Percentiles rank a stretch among this genome's conserved stretches.
Evolutionary conservation across 2,888 invertebrate species (phyloP).

Genomic region (Herminia tarsipennalis): DNA sequence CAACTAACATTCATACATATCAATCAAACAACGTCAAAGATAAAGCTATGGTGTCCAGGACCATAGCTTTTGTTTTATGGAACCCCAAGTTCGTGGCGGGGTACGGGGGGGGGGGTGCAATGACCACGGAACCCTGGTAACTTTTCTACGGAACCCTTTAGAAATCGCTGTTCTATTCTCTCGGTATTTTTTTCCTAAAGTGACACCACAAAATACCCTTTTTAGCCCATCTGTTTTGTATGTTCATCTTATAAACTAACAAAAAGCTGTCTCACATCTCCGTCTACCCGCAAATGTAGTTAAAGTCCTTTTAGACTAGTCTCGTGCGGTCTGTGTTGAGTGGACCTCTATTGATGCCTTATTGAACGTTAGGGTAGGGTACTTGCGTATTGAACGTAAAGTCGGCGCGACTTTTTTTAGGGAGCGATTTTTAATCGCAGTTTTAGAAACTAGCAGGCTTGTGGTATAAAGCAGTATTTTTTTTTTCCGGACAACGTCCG

Average conservation of each 20-base stretch:
- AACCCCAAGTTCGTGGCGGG: too few species aligned
- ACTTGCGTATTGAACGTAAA: neutral
- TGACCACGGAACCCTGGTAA: too few species aligned
- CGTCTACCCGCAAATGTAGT: slow-evolving; percentile 40
- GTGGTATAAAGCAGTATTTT: too few species aligned
- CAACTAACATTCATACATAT: too few species aligned
- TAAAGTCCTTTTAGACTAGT: slow-evolving; percentile 38
- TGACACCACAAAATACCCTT: neutral
- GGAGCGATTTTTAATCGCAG: too few species aligned
- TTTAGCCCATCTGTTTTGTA: neutral
- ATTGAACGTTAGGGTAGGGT: slow-evolving; percentile 24
- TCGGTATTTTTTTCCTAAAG: neutral
- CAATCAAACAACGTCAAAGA: too few species aligned
- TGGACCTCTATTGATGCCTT: slow-evolving; percentile 43
- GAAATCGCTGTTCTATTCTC: neutral
- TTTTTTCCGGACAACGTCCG: too few species aligned
- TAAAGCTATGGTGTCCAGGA: too few species aligned
- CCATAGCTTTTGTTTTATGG: too few species aligned
- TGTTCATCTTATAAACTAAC: slow-evolving; percentile 6
- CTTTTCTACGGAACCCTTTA: too few species aligned
- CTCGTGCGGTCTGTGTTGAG: slow-evolving; percentile 34
- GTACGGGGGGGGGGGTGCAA: neutral
- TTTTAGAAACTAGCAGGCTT: neutral
- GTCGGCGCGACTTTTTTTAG: too few species aligned
- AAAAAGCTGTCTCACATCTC: slow-evolving; percentile 9